These are phyloP conservation scores for Watsonalla cultraria DNA, from an alignment of 2,888 invertebrate genomes.

Conservation along the genomic window DNA sequence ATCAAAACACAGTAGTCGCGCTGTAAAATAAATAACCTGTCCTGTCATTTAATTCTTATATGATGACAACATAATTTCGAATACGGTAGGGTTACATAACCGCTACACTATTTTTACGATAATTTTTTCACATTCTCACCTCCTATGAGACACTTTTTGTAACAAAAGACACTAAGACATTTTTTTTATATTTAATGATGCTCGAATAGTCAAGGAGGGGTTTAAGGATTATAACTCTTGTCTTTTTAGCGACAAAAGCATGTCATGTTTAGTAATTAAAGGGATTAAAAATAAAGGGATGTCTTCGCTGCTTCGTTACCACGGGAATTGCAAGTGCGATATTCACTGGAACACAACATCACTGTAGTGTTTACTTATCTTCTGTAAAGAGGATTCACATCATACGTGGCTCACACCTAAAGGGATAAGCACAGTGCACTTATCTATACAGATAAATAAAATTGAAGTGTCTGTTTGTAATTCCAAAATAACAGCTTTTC, in stretches of 20 bases:
- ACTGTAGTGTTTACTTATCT: too few relatives aligned
- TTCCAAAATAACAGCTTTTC: too few relatives aligned
- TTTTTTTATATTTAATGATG: conserved; percentile 41
- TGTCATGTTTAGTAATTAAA: too few relatives aligned
- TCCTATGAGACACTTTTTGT: conserved; percentile 18
- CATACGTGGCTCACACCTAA: too few relatives aligned
- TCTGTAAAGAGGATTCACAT: too few relatives aligned
- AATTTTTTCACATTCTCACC: conserved; percentile 28
- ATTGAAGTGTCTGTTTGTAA: too few relatives aligned
- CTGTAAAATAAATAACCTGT: conserved; percentile 26
- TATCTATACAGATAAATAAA: too few relatives aligned
- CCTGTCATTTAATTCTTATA: conserved; percentile 49
- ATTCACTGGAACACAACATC: too few relatives aligned
- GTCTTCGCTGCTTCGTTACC: too few relatives aligned
- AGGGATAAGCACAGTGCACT: too few relatives aligned
- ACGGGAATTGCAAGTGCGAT: too few relatives aligned
- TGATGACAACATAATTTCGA: conserved; percentile 50
- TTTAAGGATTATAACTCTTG: neutral
- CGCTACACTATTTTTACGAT: conserved; percentile 40
- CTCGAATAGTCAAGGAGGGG: conserved; percentile 45
- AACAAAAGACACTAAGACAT: conserved; percentile 35
- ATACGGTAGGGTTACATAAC: conserved; percentile 49
- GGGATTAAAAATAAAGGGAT: too few relatives aligned
- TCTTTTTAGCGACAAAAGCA: neutral
- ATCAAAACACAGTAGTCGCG: conserved; percentile 11